phyloP scores from a whole-genome alignment of 2,797 vertebrate species.

The Echiichthys vipera region DNA sequence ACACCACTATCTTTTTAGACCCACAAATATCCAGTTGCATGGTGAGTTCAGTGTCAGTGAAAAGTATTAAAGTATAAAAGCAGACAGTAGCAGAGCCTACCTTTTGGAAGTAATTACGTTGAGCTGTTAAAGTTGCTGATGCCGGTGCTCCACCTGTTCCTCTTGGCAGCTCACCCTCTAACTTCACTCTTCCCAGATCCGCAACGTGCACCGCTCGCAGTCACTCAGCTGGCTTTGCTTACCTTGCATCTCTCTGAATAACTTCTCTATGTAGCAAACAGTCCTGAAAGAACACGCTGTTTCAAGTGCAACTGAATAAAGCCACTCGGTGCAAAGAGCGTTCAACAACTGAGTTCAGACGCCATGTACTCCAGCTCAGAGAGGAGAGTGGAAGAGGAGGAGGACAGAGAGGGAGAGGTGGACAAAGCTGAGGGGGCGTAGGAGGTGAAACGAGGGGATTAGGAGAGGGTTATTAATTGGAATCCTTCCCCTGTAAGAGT shows the following conservation, averaged over 20 bases:
- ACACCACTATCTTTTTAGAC: neutral
- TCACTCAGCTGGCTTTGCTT: slow-evolving; percentile 37
- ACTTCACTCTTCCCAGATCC: slow-evolving; percentile 59
- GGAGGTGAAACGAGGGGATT: slow-evolving; percentile 89
- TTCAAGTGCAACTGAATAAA: slow-evolving; percentile 21
- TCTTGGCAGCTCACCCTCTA: slow-evolving; percentile 49
- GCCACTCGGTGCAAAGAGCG: neutral
- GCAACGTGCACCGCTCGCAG: slow-evolving; percentile 20
- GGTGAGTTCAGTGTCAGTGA: neutral
- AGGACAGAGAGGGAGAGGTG: slow-evolving; percentile 59
- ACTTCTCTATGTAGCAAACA: slow-evolving; percentile 15
- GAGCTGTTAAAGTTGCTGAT: slow-evolving; percentile 61
- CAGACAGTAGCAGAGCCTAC: slow-evolving; percentile 53
- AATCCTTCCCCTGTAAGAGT: slow-evolving; percentile 93
- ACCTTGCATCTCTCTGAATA: slow-evolving; percentile 51
- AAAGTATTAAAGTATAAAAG: neutral
- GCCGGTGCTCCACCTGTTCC: slow-evolving; percentile 77
- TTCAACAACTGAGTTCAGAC: slow-evolving; percentile 39
- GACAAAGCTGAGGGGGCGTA: slow-evolving; percentile 67
- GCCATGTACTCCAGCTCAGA: slow-evolving; percentile 46
- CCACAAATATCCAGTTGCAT: neutral
- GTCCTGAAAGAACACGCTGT: slow-evolving; percentile 33
- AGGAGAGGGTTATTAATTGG: slow-evolving; percentile 90
- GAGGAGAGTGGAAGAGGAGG: slow-evolving; percentile 67
- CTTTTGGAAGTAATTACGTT: slow-evolving; percentile 58